Conservation (phyloP, 2,797 vertebrate species). For the Enteromius mattozi region DNA sequence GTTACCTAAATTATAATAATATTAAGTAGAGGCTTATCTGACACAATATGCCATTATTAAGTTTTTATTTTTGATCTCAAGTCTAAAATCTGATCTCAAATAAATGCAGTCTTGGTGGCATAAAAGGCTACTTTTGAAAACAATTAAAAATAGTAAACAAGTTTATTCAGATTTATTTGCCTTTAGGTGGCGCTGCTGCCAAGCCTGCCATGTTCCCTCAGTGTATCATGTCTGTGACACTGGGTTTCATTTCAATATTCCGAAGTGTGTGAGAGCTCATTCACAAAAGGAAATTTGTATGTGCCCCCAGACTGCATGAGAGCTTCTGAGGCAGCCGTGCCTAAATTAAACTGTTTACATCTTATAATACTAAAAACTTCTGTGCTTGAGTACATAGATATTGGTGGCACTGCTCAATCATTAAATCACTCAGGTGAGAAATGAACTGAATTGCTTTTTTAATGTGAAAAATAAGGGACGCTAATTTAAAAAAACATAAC, state of each 20-base stretch:
- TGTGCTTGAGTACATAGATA: constrained; percentile 5
- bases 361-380: constrained; percentile 7
- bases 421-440: constrained; percentile 39
- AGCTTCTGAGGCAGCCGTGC: constrained; percentile 8
- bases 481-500: constrained; percentile 16
- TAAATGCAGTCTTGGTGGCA: neutral
- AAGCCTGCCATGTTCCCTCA: neutral
- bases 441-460: constrained; percentile 36
- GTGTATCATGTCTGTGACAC: neutral
- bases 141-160: neutral
- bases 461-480: constrained; percentile 5
- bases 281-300: neutral
- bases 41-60: neutral
- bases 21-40: no score
- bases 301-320: constrained; percentile 15
- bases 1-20: no score
- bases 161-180: neutral
- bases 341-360: constrained; percentile 39
- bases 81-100: neutral
- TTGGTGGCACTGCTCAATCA: constrained; percentile 23
- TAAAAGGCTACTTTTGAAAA: neutral
- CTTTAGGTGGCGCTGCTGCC: neutral
- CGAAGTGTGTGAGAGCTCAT: neutral
- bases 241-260: constrained; percentile 2
- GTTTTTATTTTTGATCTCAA: neutral